Percentiles rank a stretch among this genome's conserved stretches.
Conservation (phyloP, 37 sponge, comb jelly and placozoan genomes). For the Cliona cf. orientalis region DNA sequence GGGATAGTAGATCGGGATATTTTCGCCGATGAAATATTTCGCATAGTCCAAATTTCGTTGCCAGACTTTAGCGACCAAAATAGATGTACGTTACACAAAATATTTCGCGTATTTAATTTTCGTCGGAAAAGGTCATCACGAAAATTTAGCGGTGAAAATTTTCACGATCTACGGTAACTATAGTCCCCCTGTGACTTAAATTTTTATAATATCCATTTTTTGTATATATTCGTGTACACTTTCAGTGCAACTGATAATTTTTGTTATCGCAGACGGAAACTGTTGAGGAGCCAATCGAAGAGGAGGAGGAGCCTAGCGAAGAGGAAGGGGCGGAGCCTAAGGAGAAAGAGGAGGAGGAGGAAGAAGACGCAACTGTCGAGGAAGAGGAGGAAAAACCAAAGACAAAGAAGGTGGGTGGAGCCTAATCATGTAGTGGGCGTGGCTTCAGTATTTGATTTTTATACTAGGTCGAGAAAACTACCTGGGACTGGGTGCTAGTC, state of each 20-base stretch:
- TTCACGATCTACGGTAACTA: too few species aligned
- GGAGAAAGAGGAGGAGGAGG: conserved; percentile 73
- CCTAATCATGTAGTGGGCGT: neutral
- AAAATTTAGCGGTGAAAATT: neutral
- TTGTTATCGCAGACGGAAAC: conserved; percentile 65
- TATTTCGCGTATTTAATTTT: too few species aligned
- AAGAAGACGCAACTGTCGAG: conserved; percentile 64
- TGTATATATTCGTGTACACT: neutral
- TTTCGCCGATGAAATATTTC: too few species aligned
- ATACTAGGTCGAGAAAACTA: conserved; percentile 92
- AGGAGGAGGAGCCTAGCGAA: conserved; percentile 54
- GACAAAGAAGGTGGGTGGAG: conserved; percentile 72
- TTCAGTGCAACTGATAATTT: neutral
- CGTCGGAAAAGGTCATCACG: too few species aligned
- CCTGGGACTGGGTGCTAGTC: conserved; percentile 98
- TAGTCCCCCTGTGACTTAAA: too few species aligned
- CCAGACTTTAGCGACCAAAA: too few species aligned
- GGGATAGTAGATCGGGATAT: too few species aligned
- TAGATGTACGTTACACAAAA: too few species aligned
- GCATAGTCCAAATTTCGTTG: too few species aligned
- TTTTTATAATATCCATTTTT: neutral
- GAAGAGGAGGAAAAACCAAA: conserved; percentile 93
- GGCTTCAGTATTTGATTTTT: neutral
- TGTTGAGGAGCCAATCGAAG: conserved; percentile 91
- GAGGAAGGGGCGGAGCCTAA: conserved; percentile 71